These are phyloP conservation scores for Oxyura jamaicensis DNA, from an alignment of 2,113 vertebrate species.

Conservation along the genomic window DNA sequence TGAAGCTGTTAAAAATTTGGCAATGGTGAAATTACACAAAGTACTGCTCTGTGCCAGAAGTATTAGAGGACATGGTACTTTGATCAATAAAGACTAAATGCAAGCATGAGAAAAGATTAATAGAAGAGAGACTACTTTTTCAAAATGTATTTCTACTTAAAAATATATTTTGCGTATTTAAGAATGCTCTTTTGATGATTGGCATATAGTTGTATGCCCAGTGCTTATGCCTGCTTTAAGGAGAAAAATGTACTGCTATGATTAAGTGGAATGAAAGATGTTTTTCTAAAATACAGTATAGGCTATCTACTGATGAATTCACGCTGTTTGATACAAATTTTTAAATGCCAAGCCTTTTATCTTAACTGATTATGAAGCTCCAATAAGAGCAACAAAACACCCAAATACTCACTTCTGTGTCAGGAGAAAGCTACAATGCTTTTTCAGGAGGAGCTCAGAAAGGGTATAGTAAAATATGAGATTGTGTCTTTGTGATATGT, in stretches of 20 bases:
- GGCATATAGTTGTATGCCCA: too few species aligned
- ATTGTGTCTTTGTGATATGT: neutral
- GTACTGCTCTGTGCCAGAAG: neutral
- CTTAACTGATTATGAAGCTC: neutral
- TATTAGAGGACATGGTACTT: neutral
- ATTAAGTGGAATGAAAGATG: neutral
- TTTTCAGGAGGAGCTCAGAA: neutral
- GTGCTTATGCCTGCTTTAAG: neutral
- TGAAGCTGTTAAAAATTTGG: neutral
- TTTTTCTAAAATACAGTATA: neutral
- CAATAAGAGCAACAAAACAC: neutral
- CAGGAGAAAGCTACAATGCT: neutral
- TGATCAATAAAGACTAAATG: neutral
- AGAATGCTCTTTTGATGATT: neutral
- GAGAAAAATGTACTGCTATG: neutral
- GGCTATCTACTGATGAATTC: neutral
- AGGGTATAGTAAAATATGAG: neutral
- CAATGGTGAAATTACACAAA: neutral
- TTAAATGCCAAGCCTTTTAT: neutral
- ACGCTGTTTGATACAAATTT: neutral
- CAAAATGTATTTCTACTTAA: neutral
- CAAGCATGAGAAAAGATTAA: neutral
- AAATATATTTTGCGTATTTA: neutral
- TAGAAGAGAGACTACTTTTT: neutral
- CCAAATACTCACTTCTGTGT: rapidly evolving